Conservation (phyloP, 35 echinoderm and acorn worm genomes). For the Hemicentrotus pulcherrimus region DNA sequence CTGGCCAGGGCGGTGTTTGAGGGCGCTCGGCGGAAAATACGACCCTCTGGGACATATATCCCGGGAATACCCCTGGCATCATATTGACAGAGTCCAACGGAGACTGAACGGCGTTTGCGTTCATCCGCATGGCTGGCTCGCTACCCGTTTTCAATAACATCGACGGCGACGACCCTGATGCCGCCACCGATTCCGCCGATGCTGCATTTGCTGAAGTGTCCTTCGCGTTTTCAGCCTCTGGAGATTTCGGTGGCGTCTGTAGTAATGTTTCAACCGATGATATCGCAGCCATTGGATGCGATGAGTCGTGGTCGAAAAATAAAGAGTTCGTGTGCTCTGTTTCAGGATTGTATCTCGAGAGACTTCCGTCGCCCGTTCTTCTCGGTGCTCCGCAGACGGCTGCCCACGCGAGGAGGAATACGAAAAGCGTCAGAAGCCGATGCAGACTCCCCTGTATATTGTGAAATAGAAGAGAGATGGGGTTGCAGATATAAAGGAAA, state of each 20-base stretch:
- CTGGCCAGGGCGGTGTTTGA: conserved; percentile 54
- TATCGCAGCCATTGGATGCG: conserved; percentile 7
- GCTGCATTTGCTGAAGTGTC: neutral
- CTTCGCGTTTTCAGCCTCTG: neutral
- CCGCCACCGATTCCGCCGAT: neutral
- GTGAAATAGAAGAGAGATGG: conserved; percentile 21
- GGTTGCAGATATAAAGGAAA: neutral
- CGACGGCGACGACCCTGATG: neutral
- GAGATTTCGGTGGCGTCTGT: neutral
- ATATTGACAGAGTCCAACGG: conserved; percentile 30
- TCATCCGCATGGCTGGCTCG: conserved; percentile 4
- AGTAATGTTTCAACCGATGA: neutral
- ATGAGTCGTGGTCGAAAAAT: conserved; percentile 3
- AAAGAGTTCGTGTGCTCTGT: conserved; percentile 14
- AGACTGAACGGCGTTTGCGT: neutral
- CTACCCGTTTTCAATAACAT: conserved; percentile 32
- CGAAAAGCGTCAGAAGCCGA: conserved; percentile 56
- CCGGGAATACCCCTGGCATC: conserved; percentile 40
- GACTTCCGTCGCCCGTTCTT: conserved; percentile 40
- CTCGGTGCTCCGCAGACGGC: conserved; percentile 53
- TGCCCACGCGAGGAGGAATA: conserved; percentile 61
- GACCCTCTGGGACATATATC: conserved; percentile 55
- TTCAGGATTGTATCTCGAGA: conserved; percentile 6
- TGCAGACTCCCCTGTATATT: conserved; percentile 50
- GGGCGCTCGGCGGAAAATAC: conserved; percentile 57